Evolutionary conservation across 2,888 invertebrate genomes (phyloP), one percentile per base, ranked within the genome.

Genomic region (Abrostola tripartita): DNA sequence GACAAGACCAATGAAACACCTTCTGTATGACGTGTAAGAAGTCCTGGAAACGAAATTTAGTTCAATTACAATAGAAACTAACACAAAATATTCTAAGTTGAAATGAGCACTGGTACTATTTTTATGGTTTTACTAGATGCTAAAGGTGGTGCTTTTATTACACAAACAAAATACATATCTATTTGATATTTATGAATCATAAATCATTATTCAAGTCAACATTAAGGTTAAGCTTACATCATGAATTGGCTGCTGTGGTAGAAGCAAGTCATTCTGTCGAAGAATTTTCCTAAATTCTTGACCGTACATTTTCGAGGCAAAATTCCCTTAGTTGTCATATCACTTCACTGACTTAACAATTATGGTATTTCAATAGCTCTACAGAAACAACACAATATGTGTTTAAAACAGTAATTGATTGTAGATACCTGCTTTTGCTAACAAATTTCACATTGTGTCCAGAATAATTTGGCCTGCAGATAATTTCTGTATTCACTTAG

Each of bases 21-120:
- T 78, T 84, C 2, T 71, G 73, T 80, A 91, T 87, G 11, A 80
- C 71, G 38, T 81, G 72, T 5, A 91, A 67, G 61, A 89, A 91
- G 40, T 85, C 85, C 91, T 91, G 62, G 11, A 61, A 61, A 0
- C 36, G 47, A 49, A 37, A 49, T 38, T 14, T 24, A 11, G n/a
- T 10, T 10, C 2, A 0, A 5, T 10, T 11, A 0, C 1, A 24
- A 24, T 24, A 24, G 24, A 4, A 4, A n/a, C n/a, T n/a, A n/a
- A 24, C 24, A 24, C 24, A 24, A 24, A 1, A 24, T 1, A 24
- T 24, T 24, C 24, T 24, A 24, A 24, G 4, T 24, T 24, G 4
- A 24, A 24, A 24, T 4, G 1, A 24, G 24, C 24, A 24, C 24
- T 24, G 24, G 24, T 24, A 24, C 24, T 2, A 24, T 24, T 24